Base-by-base conservation (phyloP, 2,888 invertebrate genomes). In the Machimus atricapillus region DNA sequence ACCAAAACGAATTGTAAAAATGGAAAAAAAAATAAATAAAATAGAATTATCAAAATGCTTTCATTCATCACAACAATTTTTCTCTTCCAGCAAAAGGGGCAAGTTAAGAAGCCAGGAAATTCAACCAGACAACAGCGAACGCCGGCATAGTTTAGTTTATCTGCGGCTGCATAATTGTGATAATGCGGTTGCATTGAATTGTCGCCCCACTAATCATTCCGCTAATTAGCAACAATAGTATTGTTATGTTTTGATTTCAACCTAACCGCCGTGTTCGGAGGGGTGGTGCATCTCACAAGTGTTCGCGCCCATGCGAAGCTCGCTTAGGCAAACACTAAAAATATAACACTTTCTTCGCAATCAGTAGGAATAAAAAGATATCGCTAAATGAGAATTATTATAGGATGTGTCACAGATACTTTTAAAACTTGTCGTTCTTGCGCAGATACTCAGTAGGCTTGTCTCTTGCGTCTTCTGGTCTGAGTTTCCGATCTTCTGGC, bases 131-230 rank as follows among this genome's bases (percentile, higher is more conserved):
- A 82, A 34, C 31, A 66, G 34, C 31, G 27, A 46, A 78, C 58
- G 37, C 66, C 78, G 19, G 19, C 16, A 56, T 34, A 82, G 58
- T 58, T 82, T 34, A 82, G 58, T 58, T 82, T 82, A 82, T 82
- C 82, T 82, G 58, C 37, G 58, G 66, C 82, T 66, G 52, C 66
- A 58, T 56, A 82, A 82, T 58, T 82, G 82, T 82, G 82, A 82
- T 82, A 82, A 82, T 58, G 82, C 34, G 82, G 37, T 82, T 82
- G 66, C 82, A 58, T 82, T 82, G 23, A 82, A 82, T 82, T 34
- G 58, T 52, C 34, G 82, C 58, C 19, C 23, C 46, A 14, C 52
- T 52, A 79, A 79, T 52, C 31, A 79, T 79, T 79, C 52, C 52
- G 23, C 27, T 79, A 79, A 79, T 79, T 79, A 46, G 52, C 52